Base-by-base conservation (phyloP, 1,140 invertebrate species). In the Hylyphantes graminicola region DNA sequence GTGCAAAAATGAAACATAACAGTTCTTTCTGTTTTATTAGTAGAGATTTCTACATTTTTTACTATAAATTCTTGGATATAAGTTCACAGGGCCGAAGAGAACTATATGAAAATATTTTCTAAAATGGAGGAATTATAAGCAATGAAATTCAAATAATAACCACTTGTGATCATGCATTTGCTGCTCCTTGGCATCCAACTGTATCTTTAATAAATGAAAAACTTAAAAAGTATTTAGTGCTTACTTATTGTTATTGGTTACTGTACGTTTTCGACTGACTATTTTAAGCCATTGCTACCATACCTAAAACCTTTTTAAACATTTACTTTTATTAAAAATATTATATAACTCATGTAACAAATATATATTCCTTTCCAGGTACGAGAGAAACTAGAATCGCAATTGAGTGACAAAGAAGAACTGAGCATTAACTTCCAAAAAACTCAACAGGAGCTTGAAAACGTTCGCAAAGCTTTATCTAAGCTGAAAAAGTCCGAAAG, bases 331-430 rank as follows among this genome's bases (percentile, higher is more conserved):
- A 11, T 11, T n/a, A 64, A 64, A 64, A 19, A 64, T 64, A 12
- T 15, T 64, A 15, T 21, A 64, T 64, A 9, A 64, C 0, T 59
- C 11, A 59, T 12, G 57, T 59, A 59, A 59, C n/a, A 10, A n/a
- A 64, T 64, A 6, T 63, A 21, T 21, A 12, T 76, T 17, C 9
- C 7, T 17, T 73, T 64, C 48, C 53, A 83, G 81, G 13, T 83
- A 9, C 87, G 88, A 74, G 87, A 88, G 67, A 78, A 86, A 21
- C 87, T 89, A 17, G 85, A 88, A 74, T 78, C 68, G 7, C 86
- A 90, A 55, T 59, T 90, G 48, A 65, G 86, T n/a, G 89, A 90
- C n/a, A 88, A 89, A 64, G 90, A 90, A 63, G 88, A 88, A 72
- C 79, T 89, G 0, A 81, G 89, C 59, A 80, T 80, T 7, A 87